A percentile compares a stretch with the other conserved stretches of the same genome.
Conservation (phyloP, 2,113 vertebrate species). For the Lutjanus erythropterus region DNA sequence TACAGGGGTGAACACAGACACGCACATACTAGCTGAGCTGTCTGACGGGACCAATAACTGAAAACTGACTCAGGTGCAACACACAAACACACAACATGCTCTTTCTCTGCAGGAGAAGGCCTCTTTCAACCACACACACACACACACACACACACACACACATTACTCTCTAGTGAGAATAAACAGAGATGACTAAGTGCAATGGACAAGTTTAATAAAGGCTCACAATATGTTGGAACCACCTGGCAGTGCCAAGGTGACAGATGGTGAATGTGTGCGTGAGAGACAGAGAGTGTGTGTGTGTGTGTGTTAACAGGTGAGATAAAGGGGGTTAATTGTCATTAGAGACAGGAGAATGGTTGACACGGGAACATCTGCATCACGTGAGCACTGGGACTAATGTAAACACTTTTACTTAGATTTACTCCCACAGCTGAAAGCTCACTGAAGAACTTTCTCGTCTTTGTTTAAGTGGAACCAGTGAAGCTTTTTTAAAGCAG, state of each 20-base stretch:
- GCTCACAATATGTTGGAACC: constrained; percentile 30
- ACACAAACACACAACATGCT: not conserved
- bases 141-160: not conserved
- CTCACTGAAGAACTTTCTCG: not conserved
- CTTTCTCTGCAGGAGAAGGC: constrained; percentile 22
- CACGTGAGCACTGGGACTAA: not conserved
- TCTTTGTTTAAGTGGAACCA: not conserved
- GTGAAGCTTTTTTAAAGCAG: not conserved
- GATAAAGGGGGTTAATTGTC: not conserved
- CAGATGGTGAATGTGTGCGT: constrained; percentile 42
- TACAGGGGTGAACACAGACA: not conserved
- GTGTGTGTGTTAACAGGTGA: not conserved
- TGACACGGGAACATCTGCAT: not conserved
- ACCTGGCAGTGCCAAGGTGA: constrained; percentile 42
- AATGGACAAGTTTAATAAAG: constrained; percentile 26
- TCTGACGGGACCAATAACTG: constrained; percentile 27
- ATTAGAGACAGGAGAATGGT: not conserved
- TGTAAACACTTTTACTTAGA: not conserved
- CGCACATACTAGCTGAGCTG: constrained; percentile 1
- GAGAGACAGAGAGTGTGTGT: not conserved
- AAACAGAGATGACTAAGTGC: constrained; percentile 24
- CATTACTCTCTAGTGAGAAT: not conserved
- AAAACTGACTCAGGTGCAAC: constrained; percentile 47
- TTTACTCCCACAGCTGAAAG: not conserved
- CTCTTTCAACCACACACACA: constrained; percentile 1